A percentile compares a stretch with the other conserved stretches of the same genome.
Conservation (phyloP, 2,797 vertebrate genomes). For the Lagorchestes hirsutus region DNA sequence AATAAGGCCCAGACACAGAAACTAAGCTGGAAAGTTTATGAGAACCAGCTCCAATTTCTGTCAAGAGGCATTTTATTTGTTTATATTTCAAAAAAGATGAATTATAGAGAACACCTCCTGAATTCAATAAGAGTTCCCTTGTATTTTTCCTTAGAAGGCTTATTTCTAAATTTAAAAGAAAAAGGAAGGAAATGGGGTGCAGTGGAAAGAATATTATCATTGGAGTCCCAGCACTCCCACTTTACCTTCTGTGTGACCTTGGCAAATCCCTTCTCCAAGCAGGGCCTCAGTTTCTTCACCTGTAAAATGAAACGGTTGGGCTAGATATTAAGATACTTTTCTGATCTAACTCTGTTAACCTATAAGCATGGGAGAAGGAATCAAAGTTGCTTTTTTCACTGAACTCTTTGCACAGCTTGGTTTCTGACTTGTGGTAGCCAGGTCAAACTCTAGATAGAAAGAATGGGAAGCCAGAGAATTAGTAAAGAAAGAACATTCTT, state of each 20-base stretch:
- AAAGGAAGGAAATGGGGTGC: background rate
- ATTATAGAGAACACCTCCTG: background rate
- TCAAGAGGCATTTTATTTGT: background rate
- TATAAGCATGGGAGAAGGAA: background rate
- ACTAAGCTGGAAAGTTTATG: background rate
- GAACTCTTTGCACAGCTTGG: background rate
- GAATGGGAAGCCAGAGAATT: background rate
- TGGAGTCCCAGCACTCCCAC: background rate
- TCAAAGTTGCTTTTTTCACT: background rate
- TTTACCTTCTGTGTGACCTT: background rate
- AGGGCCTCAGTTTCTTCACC: background rate
- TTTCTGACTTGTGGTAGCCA: background rate
- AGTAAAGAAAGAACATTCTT: background rate
- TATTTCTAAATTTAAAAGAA: background rate
- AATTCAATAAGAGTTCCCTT: background rate
- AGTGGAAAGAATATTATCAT: background rate
- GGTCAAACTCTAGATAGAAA: background rate
- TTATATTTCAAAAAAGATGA: background rate
- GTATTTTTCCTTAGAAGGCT: background rate
- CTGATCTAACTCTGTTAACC: background rate
- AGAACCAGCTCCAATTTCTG: background rate
- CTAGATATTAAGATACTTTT: background rate
- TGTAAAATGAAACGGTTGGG: background rate
- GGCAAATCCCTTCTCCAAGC: background rate
- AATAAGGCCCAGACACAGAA: background rate